Base-by-base conservation (phyloP, 2,888 invertebrate species). In the Mythimna vitellina region DNA sequence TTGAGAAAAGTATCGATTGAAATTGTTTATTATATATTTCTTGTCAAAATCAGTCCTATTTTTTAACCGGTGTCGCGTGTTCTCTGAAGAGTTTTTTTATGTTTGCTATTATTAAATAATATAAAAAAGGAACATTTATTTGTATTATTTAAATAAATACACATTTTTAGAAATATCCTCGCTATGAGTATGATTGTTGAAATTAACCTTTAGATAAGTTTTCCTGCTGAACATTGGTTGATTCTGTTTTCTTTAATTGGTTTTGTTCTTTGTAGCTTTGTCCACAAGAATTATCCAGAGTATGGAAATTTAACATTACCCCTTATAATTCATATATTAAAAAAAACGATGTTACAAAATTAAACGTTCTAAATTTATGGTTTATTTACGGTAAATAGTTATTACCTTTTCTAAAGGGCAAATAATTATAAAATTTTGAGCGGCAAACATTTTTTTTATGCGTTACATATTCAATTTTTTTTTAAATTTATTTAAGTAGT, bases 121-220 rank as follows among this genome's bases (percentile, higher is more conserved):
- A 49, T 60, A 1, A 46, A 56, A 46, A 60, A 56, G 0, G 3
- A 42, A 35, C 0, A n/a, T n/a, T 65, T 38, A 61, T 80, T 65
- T 53, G 64, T 80, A 58, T 74, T 75, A 65, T 78, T 80, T 79
- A n/a, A 57, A 42, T 56, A 14, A 14, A 17, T 54, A 22, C 22
- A 53, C 0, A 35, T 20, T 61, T 65, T 2, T 58, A 70, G 46
- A 58, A 58, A 49, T 9, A 49, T 38, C 70, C 38, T 63, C 46
- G 14, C 49, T 53, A 38, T 12, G 53, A 63, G 51, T 42, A n/a
- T 22, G 22, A 7, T 9, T 9, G 42, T 62, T 78, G 29, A 29
- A 29, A 3, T 3, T 61, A 46, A 51, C 35, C n/a, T 70, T 38
- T 20, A 25, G 10, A 46, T 46, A n/a, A 12, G 3, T 46, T 65